Base-by-base conservation (phyloP, 2,888 invertebrate genomes). In the Allygus modestus region DNA sequence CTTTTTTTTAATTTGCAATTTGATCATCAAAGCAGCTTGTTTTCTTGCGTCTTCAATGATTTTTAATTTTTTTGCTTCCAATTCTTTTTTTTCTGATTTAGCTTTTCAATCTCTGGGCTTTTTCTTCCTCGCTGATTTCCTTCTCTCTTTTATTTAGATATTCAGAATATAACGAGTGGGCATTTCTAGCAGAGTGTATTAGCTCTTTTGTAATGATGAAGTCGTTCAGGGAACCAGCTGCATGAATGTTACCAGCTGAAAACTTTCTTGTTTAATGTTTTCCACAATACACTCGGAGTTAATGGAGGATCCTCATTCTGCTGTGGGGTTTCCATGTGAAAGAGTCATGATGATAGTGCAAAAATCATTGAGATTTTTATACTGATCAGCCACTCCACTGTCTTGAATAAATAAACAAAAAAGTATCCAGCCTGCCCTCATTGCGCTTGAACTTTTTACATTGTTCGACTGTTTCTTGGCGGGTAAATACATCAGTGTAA, bases 261-360 rank as follows among this genome's bases (percentile, higher is more conserved):
- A 17, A 51, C 26, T 26, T 31, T 83, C 71, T 54, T 83, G 43
- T 28, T 23, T 71, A 2, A 83, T 11, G 12, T 75, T 81, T 26
- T 85, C 83, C 17, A 73, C 81, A 0, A 81, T n/a, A 15, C 65
- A 33, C 51, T 75, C 51, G 73, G 31, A 65, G 58, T 83, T 83
- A 15, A 83, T n/a, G 4, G 73, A 83, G 46, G 73, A 83, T 15
- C 83, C 83, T 28, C 73, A 28, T 37, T 83, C 83, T 28, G 73
- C 65, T 0, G 31, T 58, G 1, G 81, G 17, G 17, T 81, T 81
- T 7, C 81, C 81, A 28, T 81, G 81, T 4, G 54, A 54, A 2
- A 81, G n/a, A 5, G 43, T 46, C 12, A 51, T 1, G 12, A 54
- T n/a, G 5, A 33, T 12, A 15, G n/a, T 20, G 12, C 41, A 46